These are phyloP conservation scores for Lophotis ruficrista DNA, from an alignment of 2,113 vertebrate genomes.

Conservation along the genomic window DNA sequence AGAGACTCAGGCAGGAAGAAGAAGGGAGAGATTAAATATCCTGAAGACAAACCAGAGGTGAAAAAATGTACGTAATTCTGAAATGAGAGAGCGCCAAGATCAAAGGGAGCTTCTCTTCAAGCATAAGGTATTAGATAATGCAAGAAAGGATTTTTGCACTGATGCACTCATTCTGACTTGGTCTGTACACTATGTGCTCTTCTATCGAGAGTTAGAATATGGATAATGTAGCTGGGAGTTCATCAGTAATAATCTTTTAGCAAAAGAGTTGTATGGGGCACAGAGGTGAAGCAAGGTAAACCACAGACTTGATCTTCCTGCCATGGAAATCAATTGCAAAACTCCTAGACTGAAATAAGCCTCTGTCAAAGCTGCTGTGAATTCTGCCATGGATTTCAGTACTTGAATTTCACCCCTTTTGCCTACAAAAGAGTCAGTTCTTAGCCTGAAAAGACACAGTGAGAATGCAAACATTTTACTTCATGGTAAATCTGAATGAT, in stretches of 20 bases:
- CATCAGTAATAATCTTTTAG: background rate
- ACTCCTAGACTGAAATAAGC: background rate
- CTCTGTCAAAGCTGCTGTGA: background rate
- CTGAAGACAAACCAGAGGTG: background rate
- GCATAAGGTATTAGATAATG: background rate
- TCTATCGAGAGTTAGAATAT: background rate
- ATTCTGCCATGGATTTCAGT: conserved; percentile 11
- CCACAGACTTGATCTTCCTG: background rate
- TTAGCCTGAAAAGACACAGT: background rate
- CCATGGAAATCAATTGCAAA: conserved; percentile 1
- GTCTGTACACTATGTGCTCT: background rate
- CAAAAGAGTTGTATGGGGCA: background rate
- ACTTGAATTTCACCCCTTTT: background rate
- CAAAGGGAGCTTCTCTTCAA: background rate
- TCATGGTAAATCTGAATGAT: background rate
- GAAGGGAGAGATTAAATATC: background rate
- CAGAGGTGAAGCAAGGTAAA: background rate
- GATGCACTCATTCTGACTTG: background rate
- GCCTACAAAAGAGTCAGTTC: background rate
- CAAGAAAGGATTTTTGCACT: background rate
- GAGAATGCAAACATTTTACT: conserved; percentile 1
- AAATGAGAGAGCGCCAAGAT: background rate
- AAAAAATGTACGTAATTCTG: background rate
- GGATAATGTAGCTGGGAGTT: background rate
- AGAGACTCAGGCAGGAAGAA: background rate